Evolutionary conservation across 1,140 invertebrate genomes (phyloP), one percentile per base, ranked within the genome.

Genomic region (Thaumatotibia leucotreta): DNA sequence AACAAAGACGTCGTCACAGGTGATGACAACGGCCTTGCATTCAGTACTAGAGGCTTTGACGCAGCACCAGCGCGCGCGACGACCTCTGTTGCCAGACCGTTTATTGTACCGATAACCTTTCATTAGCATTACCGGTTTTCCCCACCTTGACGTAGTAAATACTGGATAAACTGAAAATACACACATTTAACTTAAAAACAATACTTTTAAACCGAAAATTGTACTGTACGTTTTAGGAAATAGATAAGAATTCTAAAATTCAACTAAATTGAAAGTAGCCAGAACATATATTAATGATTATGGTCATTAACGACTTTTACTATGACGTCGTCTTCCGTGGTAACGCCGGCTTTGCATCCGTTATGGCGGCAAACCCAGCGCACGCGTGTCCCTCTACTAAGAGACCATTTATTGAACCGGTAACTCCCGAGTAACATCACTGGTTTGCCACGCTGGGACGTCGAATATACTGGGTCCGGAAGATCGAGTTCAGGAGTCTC

Each of bases 401-500:
- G 62, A 9, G 35, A 29, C 66, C 72, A 69, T 39, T 74, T 74
- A 58, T 77, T 76, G 22, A 76, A 83, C 0, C 82, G 72, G 23
- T 78, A 70, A 3, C 33, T 31, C 2, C 82, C 82, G 17, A 79
- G 65, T 33, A 75, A 68, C 61, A 83, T 80, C n/a, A 80, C 77
- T 6, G 76, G 79, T 0, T 76, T 77, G 3, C 82, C 82, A 35
- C 32, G 52, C 10, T 54, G 63, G 0, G 81, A 79, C 22, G 35
- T 62, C 24, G 66, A 54, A 32, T 75, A 76, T 49, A 74, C 62
- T 6, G 73, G 65, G 22, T 61, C 75, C 75, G 77, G 52, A 69
- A 72, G 11, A 39, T n/a, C n/a, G 32, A 33, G 32, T 11, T 9
- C n/a, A n/a, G n/a, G n/a, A n/a, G n/a, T n/a, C 32, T 8, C 29